phyloP scores from a whole-genome alignment of 92 coral and sea anemone species.

The Desmophyllum pertusum region DNA sequence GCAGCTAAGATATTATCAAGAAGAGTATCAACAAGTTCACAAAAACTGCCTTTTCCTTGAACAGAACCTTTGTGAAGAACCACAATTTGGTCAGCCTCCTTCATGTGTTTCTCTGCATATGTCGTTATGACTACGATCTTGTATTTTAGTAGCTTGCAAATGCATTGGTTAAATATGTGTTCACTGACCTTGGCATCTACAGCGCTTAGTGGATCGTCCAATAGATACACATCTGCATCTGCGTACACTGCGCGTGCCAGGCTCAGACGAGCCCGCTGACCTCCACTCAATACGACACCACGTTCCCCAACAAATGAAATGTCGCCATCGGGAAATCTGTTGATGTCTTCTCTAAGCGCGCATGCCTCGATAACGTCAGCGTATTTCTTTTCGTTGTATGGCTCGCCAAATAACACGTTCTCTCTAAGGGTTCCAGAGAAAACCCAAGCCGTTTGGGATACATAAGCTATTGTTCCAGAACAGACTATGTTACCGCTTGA shows the following conservation, averaged over 20 bases:
- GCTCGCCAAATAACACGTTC: conserved; percentile 35
- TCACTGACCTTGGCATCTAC: conserved; percentile 29
- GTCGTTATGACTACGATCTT: conserved; percentile 11
- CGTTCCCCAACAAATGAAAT: conserved; percentile 28
- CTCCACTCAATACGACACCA: conserved; percentile 25
- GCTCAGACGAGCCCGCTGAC: conserved; percentile 35
- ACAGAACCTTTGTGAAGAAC: conserved; percentile 18
- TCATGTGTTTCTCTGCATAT: conserved; percentile 25
- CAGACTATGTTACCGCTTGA: background rate
- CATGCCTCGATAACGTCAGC: conserved; percentile 21
- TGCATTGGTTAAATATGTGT: conserved; percentile 23
- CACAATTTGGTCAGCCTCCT: conserved; percentile 20
- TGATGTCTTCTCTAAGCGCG: conserved; percentile 17
- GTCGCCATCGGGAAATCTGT: conserved; percentile 27
- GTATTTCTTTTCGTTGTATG: conserved; percentile 10
- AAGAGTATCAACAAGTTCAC: background rate
- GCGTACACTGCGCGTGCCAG: conserved; percentile 46
- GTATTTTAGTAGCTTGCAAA: conserved; percentile 24
- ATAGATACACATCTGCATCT: conserved; percentile 28
- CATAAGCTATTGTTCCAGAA: conserved; percentile 12
- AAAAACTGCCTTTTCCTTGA: conserved; percentile 4
- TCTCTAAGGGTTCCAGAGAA: conserved; percentile 36
- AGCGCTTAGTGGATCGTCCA: conserved; percentile 34
- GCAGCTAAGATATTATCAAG: background rate
- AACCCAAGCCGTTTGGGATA: conserved; percentile 31